phyloP scores from a whole-genome alignment of 2,113 vertebrate species.

The Asarcornis scutulata region DNA sequence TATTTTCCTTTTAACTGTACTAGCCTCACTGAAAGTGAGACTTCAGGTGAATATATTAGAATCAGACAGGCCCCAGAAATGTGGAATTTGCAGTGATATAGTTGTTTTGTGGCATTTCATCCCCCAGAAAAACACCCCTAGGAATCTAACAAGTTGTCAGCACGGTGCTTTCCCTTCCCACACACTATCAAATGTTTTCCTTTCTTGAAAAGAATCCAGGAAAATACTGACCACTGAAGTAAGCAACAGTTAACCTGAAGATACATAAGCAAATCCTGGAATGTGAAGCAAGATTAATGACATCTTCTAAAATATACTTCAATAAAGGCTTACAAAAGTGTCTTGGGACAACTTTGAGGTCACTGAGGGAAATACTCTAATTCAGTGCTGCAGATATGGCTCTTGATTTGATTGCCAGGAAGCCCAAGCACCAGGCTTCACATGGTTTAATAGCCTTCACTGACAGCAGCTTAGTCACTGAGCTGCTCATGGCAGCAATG shows the following conservation, averaged over 20 bases:
- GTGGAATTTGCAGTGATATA: background rate
- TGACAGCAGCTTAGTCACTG: background rate
- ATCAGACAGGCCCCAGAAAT: background rate
- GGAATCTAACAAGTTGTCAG: background rate
- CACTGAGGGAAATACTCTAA: background rate
- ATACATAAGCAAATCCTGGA: background rate
- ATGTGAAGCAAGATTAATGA: background rate
- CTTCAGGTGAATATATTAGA: background rate
- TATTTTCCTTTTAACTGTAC: background rate
- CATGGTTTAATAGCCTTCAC: background rate
- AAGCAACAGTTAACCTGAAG: background rate
- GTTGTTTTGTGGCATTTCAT: background rate
- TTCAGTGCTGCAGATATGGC: background rate
- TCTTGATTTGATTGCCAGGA: conserved; percentile 29
- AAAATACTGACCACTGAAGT: background rate
- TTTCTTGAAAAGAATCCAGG: background rate
- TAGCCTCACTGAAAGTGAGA: background rate
- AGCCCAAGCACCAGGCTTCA: background rate
- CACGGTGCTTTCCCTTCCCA: background rate
- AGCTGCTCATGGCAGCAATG: background rate
- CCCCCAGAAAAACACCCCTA: background rate
- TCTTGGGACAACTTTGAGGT: conserved; percentile 1
- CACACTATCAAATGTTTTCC: background rate
- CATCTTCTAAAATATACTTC: background rate
- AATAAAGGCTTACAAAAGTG: background rate